Evolutionary conservation across 2,888 invertebrate species (phyloP), one percentile per base, ranked within the genome.

Genomic region (Argyresthia goedartella): DNA sequence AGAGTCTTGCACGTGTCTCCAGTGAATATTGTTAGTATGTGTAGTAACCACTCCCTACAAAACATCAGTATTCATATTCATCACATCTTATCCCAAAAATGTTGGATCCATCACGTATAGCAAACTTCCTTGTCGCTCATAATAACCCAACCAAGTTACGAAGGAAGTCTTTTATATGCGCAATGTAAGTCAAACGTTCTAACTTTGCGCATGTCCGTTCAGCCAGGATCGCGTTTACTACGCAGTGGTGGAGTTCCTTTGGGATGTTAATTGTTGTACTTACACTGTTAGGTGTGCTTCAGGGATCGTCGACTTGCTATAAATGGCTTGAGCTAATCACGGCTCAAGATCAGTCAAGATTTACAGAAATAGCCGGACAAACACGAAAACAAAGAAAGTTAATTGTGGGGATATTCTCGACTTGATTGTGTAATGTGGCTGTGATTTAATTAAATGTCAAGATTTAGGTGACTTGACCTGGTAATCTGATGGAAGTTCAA

Each of bases 41-140:
- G n/a, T n/a, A n/a, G n/a, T n/a, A n/a, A n/a, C 25, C 25, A 25
- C 25, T 25, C 25, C 25, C 6, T 25, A 25, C 25, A 25, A 25
- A 25, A 25, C 25, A 25, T 25, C 25, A 25, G 25, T 25, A 25
- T 25, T 25, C 25, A 25, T 25, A 25, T 25, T 25, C 59, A 61
- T 62, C 57, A 59, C 59, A 58, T 59, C 63, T 81, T 60, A 81
- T 80, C 81, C 73, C 62, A 63, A 53, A 52, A 57, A 60, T 60
- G 62, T 67, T 70, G 64, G 71, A 67, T 54, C 62, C 62, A 69
- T 71, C 82, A 82, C 79, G 81, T 60, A 53, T 60, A 53, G 56
- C 54, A 50, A 57, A 59, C 55, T 57, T 74, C 71, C 65, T 65
- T 66, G 65, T 76, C 61, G 54, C 62, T 67, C 67, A 36, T 55